phyloP scores from a whole-genome alignment of 1,140 invertebrate species.

The Colletes latitarsis region DNA sequence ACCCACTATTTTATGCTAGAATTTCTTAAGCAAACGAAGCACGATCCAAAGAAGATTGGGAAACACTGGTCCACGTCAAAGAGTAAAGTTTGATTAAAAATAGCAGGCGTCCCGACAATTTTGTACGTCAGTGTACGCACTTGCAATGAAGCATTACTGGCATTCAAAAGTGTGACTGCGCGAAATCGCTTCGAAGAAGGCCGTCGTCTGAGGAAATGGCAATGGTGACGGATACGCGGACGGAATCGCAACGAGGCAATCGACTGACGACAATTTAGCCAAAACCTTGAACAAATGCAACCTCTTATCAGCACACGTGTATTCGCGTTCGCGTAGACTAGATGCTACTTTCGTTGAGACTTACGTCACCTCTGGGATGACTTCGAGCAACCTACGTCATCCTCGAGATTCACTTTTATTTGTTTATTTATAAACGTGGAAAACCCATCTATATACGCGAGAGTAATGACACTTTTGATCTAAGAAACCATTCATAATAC shows the following conservation, averaged over 20 bases:
- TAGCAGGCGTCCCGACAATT: too few relatives aligned
- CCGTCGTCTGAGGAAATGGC: slow-evolving; percentile 49
- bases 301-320: slow-evolving; percentile 15
- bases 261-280: slow-evolving; percentile 35
- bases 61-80: too few relatives aligned
- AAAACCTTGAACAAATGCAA: slow-evolving; percentile 40
- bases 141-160: slow-evolving; percentile 27
- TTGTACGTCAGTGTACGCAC: not conserved
- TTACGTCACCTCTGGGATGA: too few relatives aligned
- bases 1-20: too few relatives aligned
- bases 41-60: too few relatives aligned
- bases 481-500: too few relatives aligned
- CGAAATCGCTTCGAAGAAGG: slow-evolving; percentile 68
- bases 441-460: too few relatives aligned
- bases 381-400: not conserved
- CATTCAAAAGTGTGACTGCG: slow-evolving; percentile 43
- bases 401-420: not conserved
- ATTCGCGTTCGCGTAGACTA: slow-evolving; percentile 1
- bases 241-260: slow-evolving; percentile 63
- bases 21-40: too few relatives aligned
- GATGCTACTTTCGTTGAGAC: not conserved
- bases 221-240: slow-evolving; percentile 55
- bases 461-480: too few relatives aligned
- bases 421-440: too few relatives aligned
- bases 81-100: too few relatives aligned